phyloP scores from a whole-genome alignment of 2,113 vertebrate genomes.

The Siphamia tubifer region DNA sequence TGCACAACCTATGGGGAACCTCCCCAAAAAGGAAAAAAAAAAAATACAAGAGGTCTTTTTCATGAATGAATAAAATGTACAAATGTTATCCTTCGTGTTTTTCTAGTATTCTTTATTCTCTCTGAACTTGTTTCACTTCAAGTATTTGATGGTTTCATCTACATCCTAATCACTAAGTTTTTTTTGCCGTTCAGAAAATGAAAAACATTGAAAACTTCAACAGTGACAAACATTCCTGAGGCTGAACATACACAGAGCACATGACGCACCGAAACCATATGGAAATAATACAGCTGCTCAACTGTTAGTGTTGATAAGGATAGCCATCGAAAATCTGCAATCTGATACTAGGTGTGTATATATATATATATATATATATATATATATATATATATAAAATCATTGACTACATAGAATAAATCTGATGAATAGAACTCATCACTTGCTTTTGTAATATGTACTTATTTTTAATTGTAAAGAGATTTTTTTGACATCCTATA shows the following conservation, averaged over 20 bases:
- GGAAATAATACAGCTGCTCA: not conserved
- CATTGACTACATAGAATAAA: no score
- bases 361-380: no score
- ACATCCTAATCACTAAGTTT: no score
- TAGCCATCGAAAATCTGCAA: not conserved
- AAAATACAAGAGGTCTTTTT: slow-evolving; percentile 50
- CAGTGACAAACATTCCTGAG: slow-evolving; percentile 9
- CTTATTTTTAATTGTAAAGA: no score
- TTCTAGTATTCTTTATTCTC: not conserved
- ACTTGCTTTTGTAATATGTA: no score
- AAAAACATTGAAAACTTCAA: slow-evolving; percentile 20
- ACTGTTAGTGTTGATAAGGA: not conserved
- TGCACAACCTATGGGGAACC: slow-evolving; percentile 60
- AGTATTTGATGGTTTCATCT: not conserved
- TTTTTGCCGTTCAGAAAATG: no score
- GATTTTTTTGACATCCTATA: no score
- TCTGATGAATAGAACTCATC: no score
- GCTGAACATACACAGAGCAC: slow-evolving; percentile 15
- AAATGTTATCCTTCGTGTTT: slow-evolving; percentile 16
- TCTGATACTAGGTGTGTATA: no score
- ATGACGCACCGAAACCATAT: slow-evolving; percentile 3
- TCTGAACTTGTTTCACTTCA: not conserved
- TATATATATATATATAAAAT: no score
- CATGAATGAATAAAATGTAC: slow-evolving; percentile 60
- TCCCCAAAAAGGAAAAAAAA: slow-evolving; percentile 17